Percentiles rank a stretch among this genome's conserved stretches.
Evolutionary conservation across 2,113 vertebrate genomes (phyloP).

Genomic region (Scalopus aquaticus): DNA sequence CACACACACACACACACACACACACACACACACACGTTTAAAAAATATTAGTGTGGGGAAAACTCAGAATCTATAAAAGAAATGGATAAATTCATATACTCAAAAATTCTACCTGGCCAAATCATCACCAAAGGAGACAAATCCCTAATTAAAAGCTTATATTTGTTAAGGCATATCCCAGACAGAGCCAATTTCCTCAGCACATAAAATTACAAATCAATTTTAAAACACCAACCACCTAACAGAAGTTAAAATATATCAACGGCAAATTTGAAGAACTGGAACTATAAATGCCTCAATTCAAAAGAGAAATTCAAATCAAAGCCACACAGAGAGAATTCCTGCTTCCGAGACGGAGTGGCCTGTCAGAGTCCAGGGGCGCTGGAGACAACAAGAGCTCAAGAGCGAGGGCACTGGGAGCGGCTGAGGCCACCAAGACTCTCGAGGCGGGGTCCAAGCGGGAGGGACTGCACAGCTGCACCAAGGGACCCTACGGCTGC

Average conservation of each 20-base stretch:
- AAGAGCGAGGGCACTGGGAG: background rate
- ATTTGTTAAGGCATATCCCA: background rate
- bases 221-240: background rate
- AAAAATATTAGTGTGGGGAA: background rate
- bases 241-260: background rate
- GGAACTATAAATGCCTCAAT: background rate
- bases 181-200: background rate
- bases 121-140: background rate
- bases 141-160: background rate
- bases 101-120: background rate
- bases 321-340: background rate
- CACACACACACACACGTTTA: background rate
- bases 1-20: background rate
- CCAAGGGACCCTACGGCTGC: no score
- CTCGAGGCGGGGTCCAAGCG: background rate
- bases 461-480: no score
- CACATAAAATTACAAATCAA: background rate
- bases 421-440: background rate
- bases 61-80: background rate
- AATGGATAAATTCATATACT: background rate
- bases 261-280: background rate
- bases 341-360: background rate
- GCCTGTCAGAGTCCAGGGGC: background rate
- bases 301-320: background rate
- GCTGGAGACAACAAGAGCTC: background rate